Percentiles rank a stretch among this genome's conserved stretches.
Conservation (phyloP, 2,888 invertebrate genomes). For the Rotaria socialis region DNA sequence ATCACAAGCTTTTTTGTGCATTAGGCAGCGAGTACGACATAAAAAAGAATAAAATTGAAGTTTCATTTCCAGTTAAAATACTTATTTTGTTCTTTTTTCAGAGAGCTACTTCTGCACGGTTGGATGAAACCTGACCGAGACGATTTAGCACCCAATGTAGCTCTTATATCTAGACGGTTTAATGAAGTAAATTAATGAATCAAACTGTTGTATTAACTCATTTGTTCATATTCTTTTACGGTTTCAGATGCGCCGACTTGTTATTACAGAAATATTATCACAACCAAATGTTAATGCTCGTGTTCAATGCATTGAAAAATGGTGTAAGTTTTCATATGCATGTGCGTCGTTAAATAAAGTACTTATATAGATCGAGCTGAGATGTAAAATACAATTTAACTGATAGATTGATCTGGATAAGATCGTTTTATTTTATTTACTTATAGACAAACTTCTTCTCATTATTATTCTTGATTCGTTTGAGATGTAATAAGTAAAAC, state of each 20-base stretch:
- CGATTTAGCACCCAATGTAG: constrained; percentile 69
- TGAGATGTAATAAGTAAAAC: too few relatives aligned
- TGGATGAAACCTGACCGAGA: constrained; percentile 82
- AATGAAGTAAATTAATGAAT: constrained; percentile 67
- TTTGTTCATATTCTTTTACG: background rate
- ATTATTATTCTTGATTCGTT: too few relatives aligned
- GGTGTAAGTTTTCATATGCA: constrained; percentile 63
- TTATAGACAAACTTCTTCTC: too few relatives aligned
- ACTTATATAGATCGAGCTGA: too few relatives aligned
- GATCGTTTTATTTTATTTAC: too few relatives aligned
- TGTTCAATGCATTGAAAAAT: constrained; percentile 80
- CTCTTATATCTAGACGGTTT: constrained; percentile 80
- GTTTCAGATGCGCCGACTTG: constrained; percentile 70
- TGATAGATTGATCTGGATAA: too few relatives aligned
- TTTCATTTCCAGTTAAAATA: background rate
- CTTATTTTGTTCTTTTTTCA: constrained; percentile 47
- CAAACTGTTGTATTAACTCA: too few relatives aligned
- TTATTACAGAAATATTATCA: constrained; percentile 78
- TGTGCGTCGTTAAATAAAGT: too few relatives aligned
- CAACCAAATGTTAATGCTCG: constrained; percentile 68
- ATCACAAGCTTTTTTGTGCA: constrained; percentile 81
- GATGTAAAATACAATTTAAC: too few relatives aligned
- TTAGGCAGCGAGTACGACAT: constrained; percentile 78
- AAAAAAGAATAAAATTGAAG: background rate
- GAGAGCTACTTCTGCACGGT: constrained; percentile 58